Conservation (phyloP, 2,888 invertebrate species). For the Alsophila aescularia region DNA sequence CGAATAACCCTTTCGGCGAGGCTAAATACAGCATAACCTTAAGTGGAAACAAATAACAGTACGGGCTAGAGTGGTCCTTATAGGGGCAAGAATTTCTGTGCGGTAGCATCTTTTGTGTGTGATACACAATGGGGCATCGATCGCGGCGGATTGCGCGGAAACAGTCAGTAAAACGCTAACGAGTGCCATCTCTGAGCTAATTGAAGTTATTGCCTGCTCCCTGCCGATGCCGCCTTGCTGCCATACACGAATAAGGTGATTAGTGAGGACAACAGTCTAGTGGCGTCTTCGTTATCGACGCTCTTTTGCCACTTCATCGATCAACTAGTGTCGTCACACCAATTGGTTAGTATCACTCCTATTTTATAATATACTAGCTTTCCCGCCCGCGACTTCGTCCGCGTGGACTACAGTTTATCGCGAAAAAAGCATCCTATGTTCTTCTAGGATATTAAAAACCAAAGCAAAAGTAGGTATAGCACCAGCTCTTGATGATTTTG, state of each 20-base stretch:
- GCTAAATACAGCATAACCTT: conserved; percentile 45
- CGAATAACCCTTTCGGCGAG: conserved; percentile 33
- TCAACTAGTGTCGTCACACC: conserved; percentile 55
- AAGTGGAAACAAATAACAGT: conserved; percentile 72
- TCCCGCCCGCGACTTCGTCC: too few species aligned
- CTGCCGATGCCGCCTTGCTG: conserved; percentile 22
- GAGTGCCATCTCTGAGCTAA: conserved; percentile 65
- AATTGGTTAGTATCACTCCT: conserved; percentile 53
- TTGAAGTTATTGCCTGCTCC: conserved; percentile 68
- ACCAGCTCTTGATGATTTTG: too few species aligned
- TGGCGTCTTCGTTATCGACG: conserved; percentile 54
- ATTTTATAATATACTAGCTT: conserved; percentile 36
- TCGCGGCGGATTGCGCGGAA: conserved; percentile 68
- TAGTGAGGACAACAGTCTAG: conserved; percentile 57
- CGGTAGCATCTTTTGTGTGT: conserved; percentile 74
- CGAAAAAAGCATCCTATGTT: too few species aligned
- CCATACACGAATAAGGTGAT: conserved; percentile 44
- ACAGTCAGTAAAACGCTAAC: conserved; percentile 69
- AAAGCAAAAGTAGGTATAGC: too few species aligned
- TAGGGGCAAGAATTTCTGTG: conserved; percentile 70
- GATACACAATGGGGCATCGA: conserved; percentile 79
- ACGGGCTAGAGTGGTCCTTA: conserved; percentile 62
- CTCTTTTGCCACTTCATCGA: conserved; percentile 64
- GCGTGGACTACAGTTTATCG: too few species aligned
- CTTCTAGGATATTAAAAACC: too few species aligned